Conservation (phyloP, 2,113 vertebrate species). For the Castor canadensis region DNA sequence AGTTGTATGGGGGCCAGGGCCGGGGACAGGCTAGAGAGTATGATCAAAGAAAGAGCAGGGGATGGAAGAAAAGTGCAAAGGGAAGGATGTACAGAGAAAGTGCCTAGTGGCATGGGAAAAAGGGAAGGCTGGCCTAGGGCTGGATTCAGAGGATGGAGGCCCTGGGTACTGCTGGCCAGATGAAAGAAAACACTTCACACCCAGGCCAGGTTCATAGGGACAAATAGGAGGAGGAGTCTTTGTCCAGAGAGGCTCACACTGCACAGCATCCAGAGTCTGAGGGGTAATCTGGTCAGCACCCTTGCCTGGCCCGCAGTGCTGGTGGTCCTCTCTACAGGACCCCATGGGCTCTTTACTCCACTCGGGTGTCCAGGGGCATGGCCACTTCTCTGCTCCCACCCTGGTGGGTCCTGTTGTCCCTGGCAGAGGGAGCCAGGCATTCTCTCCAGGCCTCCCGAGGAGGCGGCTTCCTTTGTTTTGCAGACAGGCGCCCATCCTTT, state of each 20-base stretch:
- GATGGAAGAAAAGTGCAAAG: background rate
- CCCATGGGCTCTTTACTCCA: background rate
- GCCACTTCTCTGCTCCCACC: background rate
- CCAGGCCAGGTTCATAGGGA: background rate
- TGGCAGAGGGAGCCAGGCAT: slow-evolving; percentile 72
- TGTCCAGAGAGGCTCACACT: background rate
- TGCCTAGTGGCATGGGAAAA: background rate
- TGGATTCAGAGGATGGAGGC: background rate
- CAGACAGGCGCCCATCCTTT: slow-evolving; percentile 82
- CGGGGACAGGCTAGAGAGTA: background rate
- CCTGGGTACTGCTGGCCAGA: background rate
- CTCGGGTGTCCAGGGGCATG: background rate
- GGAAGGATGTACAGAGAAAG: background rate
- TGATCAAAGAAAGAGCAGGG: background rate
- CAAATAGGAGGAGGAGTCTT: background rate
- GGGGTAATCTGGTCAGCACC: background rate
- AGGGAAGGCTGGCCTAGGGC: background rate
- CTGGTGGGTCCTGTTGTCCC: slow-evolving; percentile 71
- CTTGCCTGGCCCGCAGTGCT: background rate
- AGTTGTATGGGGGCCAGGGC: background rate
- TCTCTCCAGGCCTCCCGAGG: slow-evolving; percentile 76
- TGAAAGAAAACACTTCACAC: slow-evolving; percentile 30
- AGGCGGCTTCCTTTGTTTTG: slow-evolving; percentile 86
- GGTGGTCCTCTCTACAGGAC: background rate
- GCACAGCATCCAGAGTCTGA: background rate